Evolutionary conservation across 1,140 invertebrate genomes (phyloP).

Genomic region (Temnothorax longispinosus): DNA sequence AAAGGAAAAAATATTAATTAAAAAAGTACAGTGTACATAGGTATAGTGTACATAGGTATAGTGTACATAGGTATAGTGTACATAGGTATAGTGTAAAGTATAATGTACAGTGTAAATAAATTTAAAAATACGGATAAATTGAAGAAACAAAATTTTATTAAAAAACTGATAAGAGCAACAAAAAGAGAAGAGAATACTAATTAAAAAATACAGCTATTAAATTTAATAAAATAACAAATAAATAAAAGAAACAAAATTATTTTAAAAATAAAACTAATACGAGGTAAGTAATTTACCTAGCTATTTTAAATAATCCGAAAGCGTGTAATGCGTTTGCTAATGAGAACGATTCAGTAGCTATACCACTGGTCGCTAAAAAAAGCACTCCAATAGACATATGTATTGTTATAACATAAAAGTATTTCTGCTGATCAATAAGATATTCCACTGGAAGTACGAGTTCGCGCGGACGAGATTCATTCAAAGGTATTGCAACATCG

Average conservation of each 20-base stretch:
- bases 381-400: slow-evolving; percentile 45
- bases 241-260: neutral
- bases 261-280: neutral
- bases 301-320: slow-evolving; percentile 40
- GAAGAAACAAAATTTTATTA: too few species aligned
- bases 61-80: too few species aligned
- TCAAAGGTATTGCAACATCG: slow-evolving; percentile 26
- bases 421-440: slow-evolving; percentile 65
- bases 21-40: neutral
- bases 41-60: too few species aligned
- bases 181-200: too few species aligned
- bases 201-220: neutral
- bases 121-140: too few species aligned
- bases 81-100: too few species aligned
- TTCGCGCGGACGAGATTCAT: slow-evolving; percentile 32
- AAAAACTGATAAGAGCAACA: too few species aligned
- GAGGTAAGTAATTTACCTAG: neutral
- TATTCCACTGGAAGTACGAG: slow-evolving; percentile 44
- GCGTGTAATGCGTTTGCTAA: slow-evolving; percentile 17
- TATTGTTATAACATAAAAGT: slow-evolving; percentile 57
- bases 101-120: too few species aligned
- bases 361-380: neutral
- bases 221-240: neutral
- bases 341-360: slow-evolving; percentile 55
- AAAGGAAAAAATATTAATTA: neutral